phyloP scores from a whole-genome alignment of 92 coral and sea anemone species.

The Pocillopora meandrina region DNA sequence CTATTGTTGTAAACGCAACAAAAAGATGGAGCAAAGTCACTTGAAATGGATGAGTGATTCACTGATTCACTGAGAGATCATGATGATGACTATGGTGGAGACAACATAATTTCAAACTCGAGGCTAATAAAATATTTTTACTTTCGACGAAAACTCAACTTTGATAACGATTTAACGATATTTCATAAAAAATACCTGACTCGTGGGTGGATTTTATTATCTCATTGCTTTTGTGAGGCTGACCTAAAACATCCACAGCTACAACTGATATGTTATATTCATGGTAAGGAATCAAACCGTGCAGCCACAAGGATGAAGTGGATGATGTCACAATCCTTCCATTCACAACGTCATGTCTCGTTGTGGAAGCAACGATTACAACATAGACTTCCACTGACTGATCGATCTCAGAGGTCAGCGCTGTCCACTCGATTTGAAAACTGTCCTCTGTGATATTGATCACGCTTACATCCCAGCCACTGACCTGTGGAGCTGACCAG shows the following conservation, averaged over 20 bases:
- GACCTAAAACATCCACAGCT: conserved; percentile 8
- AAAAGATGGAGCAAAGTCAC: no score
- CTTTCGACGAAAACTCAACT: no score
- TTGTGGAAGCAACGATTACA: not conserved
- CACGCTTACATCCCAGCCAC: conserved; percentile 6
- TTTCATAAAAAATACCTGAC: no score
- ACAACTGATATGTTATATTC: not conserved
- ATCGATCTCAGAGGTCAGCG: not conserved
- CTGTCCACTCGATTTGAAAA: conserved; percentile 9
- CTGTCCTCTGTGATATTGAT: not conserved
- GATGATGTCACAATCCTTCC: conserved; percentile 13
- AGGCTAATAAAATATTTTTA: no score
- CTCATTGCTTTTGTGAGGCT: conserved; percentile 9
- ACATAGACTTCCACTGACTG: conserved; percentile 6
- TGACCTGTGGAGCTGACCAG: not conserved
- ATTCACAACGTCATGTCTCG: not conserved
- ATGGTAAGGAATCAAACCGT: not conserved
- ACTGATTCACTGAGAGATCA: no score
- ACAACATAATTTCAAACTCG: no score
- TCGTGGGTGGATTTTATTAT: not conserved
- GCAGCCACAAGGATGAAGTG: not conserved
- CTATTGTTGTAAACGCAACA: no score
- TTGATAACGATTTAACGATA: no score
- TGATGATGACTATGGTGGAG: no score
- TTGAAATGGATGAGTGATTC: no score